Evolutionary conservation across 2,797 vertebrate species (phyloP).

Genomic region (Tokudaia muenninki): DNA sequence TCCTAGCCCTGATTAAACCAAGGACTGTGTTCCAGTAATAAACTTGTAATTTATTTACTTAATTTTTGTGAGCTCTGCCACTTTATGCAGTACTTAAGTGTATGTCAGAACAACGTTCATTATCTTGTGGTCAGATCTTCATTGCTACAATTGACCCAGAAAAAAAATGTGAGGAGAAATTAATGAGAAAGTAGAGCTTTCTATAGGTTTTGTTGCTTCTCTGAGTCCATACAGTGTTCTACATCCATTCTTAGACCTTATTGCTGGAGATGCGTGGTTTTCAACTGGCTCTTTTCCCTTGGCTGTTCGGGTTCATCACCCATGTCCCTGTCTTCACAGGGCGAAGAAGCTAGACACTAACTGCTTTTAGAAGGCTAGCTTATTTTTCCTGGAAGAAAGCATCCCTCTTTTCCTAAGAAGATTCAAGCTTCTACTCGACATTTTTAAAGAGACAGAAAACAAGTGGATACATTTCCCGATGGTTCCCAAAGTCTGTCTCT

Average conservation of each 20-base stretch:
- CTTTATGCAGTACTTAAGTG: not conserved
- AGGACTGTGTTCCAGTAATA: not conserved
- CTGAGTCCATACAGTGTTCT: not conserved
- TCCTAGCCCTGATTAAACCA: not conserved
- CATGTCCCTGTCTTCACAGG: not conserved
- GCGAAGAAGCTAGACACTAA: not conserved
- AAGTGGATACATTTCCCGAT: constrained; percentile 9
- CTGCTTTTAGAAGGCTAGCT: not conserved
- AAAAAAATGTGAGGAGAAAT: constrained; percentile 1
- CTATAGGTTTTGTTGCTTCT: not conserved
- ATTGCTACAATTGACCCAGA: not conserved
- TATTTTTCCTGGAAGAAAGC: not conserved
- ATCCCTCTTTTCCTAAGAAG: not conserved
- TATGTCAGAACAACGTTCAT: not conserved
- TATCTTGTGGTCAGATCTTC: constrained; percentile 23
- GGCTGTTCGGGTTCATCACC: not conserved
- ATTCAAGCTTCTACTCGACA: not conserved
- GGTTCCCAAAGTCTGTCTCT: not conserved
- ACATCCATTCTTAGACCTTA: not conserved
- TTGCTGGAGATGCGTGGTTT: not conserved
- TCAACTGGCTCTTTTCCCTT: not conserved
- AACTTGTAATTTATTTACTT: constrained; percentile 5
- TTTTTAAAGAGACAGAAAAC: not conserved
- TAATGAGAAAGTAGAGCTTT: constrained; percentile 29
- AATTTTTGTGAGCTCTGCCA: constrained; percentile 23